Conservation (phyloP, 2,888 invertebrate genomes). For the Baccha elongata region DNA sequence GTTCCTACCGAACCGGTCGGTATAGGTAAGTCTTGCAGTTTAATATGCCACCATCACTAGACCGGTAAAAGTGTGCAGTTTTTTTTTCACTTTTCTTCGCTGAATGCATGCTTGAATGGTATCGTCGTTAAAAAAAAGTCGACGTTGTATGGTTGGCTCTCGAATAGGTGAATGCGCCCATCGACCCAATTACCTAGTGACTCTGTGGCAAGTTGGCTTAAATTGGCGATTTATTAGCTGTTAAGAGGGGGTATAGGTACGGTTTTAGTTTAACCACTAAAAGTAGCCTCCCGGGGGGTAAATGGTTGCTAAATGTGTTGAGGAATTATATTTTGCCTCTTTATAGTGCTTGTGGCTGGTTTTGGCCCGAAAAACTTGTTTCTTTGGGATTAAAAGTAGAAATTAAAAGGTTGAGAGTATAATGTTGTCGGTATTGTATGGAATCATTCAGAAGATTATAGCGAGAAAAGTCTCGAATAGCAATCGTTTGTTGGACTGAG, state of each 20-base stretch:
- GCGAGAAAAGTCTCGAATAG: not conserved
- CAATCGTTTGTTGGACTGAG: not conserved
- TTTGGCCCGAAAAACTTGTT: conserved; percentile 44
- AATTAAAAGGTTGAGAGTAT: conserved; percentile 19
- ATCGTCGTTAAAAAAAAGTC: not conserved
- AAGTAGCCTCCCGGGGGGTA: conserved; percentile 34
- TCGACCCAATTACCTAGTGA: conserved; percentile 72
- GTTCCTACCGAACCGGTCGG: conserved; percentile 57
- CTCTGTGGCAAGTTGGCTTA: conserved; percentile 64
- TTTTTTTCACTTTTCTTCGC: conserved; percentile 27
- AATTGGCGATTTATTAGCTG: conserved; percentile 66
- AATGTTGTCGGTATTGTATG: not conserved
- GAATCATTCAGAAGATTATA: conserved; percentile 30
- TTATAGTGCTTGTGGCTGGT: conserved; percentile 19
- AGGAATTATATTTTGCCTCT: conserved; percentile 7
- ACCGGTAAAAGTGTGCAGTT: conserved; percentile 52
- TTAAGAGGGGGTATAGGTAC: conserved; percentile 18
- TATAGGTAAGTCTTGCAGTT: conserved; percentile 67
- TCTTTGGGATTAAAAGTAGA: conserved; percentile 35
- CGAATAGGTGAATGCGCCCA: conserved; percentile 64
- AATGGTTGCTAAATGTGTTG: conserved; percentile 45
- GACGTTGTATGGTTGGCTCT: conserved; percentile 21
- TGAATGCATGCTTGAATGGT: conserved; percentile 40
- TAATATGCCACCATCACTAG: conserved; percentile 24
- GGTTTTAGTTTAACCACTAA: not conserved